Evolutionary conservation across 2,113 vertebrate species (phyloP).

Genomic region (Maccullochella peelii): DNA sequence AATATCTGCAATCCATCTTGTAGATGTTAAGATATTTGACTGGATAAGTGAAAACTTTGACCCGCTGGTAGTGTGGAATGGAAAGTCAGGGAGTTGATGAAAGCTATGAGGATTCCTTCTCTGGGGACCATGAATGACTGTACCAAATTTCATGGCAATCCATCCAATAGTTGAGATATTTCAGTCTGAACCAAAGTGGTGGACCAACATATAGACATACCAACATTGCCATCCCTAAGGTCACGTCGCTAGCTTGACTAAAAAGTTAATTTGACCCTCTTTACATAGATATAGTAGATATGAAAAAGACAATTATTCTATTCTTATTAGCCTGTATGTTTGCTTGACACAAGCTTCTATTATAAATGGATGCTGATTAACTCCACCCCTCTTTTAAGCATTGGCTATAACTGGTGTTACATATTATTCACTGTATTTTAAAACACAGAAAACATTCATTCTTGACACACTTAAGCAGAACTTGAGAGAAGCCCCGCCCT

Average conservation of each 20-base stretch:
- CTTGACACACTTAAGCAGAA: constrained; percentile 13
- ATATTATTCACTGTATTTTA: background rate
- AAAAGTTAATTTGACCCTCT: background rate
- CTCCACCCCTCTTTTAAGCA: background rate
- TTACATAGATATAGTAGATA: background rate
- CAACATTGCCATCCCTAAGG: background rate
- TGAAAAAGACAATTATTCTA: background rate
- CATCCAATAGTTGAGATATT: background rate
- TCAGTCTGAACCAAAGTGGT: background rate
- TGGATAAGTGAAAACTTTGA: too few relatives aligned
- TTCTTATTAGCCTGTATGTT: background rate
- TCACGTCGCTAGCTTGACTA: background rate
- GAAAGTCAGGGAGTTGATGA: too few relatives aligned
- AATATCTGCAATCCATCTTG: background rate
- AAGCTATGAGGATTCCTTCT: background rate
- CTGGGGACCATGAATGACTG: too few relatives aligned
- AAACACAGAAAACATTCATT: background rate
- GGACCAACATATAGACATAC: background rate
- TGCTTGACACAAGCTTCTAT: background rate
- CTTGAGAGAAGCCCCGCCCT: background rate
- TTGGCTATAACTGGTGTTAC: background rate
- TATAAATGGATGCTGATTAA: background rate
- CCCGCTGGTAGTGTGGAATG: too few relatives aligned
- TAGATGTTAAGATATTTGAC: background rate
- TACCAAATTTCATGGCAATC: background rate